Evolutionary conservation across 2,113 vertebrate genomes (phyloP), one percentile per base, ranked within the genome.

Genomic region (Calyptomena viridis): DNA sequence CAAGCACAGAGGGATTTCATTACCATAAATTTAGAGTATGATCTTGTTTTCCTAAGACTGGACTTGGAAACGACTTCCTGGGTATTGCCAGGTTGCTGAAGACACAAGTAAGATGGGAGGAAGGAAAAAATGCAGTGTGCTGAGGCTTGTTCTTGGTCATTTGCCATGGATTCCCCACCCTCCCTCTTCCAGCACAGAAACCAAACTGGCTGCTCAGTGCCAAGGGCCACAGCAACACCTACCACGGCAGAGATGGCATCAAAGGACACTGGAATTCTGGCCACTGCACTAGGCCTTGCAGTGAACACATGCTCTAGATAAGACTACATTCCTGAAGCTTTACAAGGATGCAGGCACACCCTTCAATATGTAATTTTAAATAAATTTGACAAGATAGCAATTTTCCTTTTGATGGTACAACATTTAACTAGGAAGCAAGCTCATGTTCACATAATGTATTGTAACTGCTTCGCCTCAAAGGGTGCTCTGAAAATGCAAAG

Each of bases 381-480:
- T 63, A 86, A 74, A 89, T 93, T 75, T 78, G 95, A 90, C 96
- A 93, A 87, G 93, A 93, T 10, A 80, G 64, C 72, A 53, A 92
- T 93, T 96, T 97, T 93, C 89, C 86, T 94, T 96, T 93, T 92
- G 95, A 95, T 73, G 92, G 86, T 35, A n/a, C 49, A 86, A 73
- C 80, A 76, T 93, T 89, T 95, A 94, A 87, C 88, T 87, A 75
- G 40, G 87, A 13, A 86, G 68, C 85, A 91, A 93, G 62, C 73
- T 87, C 80, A 90, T 52, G 85, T 76, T 94, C 92, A 72, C 40
- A n/a, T 64, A 74, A 92, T 46, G 66, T 50, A 74, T 27, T 12
- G 1, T 68, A 97, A 94, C 83, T 78, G 58, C 49, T 94, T 46
- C 84, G 92, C 90, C 91, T 94, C 24, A 60, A 78, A 96, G 95